A percentile compares a stretch with the other conserved stretches of the same genome.
Evolutionary conservation across 2,888 invertebrate species (phyloP).

Genomic region (Rhagium mordax): DNA sequence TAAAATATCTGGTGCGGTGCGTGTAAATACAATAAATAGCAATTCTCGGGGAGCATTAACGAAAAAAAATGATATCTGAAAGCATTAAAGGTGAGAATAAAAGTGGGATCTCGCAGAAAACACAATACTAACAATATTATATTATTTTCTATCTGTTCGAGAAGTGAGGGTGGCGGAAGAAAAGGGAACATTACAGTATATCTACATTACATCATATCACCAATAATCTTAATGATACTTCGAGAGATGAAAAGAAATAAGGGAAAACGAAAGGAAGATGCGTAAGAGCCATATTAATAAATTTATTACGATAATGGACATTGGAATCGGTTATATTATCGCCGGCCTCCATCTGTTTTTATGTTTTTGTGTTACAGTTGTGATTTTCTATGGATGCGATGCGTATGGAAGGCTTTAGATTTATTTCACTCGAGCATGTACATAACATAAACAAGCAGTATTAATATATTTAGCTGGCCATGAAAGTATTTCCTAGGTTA

Average conservation of each 20-base stretch:
- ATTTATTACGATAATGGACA: slow-evolving; percentile 61
- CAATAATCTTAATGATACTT: slow-evolving; percentile 62
- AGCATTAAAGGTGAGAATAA: slow-evolving; percentile 32
- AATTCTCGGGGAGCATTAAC: slow-evolving; percentile 27
- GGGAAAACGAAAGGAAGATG: slow-evolving; percentile 49
- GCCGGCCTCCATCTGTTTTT: slow-evolving; percentile 42
- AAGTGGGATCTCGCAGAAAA: slow-evolving; percentile 16
- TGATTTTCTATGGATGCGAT: slow-evolving; percentile 4
- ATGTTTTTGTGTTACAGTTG: slow-evolving; percentile 10
- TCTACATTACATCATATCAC: slow-evolving; percentile 63
- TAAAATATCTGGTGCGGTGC: slow-evolving; percentile 4
- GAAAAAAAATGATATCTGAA: slow-evolving; percentile 30
- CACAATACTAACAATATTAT: slow-evolving; percentile 29
- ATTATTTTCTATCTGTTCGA: slow-evolving; percentile 40
- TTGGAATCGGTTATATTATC: slow-evolving; percentile 47
- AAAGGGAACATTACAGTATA: slow-evolving; percentile 59
- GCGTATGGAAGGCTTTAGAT: too few species aligned
- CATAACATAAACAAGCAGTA: too few species aligned
- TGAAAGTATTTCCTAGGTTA: too few species aligned
- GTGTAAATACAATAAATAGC: slow-evolving; percentile 29
- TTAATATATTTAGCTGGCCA: too few species aligned
- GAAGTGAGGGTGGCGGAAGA: slow-evolving; percentile 36
- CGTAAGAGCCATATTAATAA: slow-evolving; percentile 61
- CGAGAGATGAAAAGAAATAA: slow-evolving; percentile 54
- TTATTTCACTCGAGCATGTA: too few species aligned